These are phyloP conservation scores for Formica aserva DNA, from an alignment of 2,888 invertebrate genomes.

Conservation along the genomic window DNA sequence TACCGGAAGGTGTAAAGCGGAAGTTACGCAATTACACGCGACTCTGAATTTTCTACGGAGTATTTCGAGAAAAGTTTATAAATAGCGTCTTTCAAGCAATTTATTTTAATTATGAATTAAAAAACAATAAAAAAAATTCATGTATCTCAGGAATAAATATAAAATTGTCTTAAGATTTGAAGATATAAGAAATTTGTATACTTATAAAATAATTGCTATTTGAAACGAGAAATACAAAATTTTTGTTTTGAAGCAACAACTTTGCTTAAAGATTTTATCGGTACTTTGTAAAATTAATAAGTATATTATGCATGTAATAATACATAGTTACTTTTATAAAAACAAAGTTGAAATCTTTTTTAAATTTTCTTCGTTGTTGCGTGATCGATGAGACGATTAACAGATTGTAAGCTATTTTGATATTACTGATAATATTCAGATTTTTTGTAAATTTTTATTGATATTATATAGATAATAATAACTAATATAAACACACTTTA, in stretches of 20 bases:
- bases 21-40: slow-evolving; percentile 36
- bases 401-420: neutral
- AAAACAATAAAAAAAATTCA: neutral
- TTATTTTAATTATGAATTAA: neutral
- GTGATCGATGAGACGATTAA: neutral
- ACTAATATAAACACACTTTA: neutral
- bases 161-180: neutral
- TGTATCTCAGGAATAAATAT: neutral
- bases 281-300: neutral
- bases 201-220: neutral
- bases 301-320: neutral
- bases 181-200: neutral
- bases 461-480: neutral
- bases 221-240: neutral
- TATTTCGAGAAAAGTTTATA: neutral
- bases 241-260: neutral
- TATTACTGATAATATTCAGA: neutral
- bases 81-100: neutral
- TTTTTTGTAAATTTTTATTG: neutral
- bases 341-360: neutral
- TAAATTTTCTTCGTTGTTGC: neutral
- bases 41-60: neutral
- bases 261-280: neutral
- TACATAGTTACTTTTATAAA: neutral
- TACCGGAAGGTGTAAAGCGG: slow-evolving; percentile 30